Base-by-base conservation (phyloP, 2,797 vertebrate genomes). In the Esox masquinongy region DNA sequence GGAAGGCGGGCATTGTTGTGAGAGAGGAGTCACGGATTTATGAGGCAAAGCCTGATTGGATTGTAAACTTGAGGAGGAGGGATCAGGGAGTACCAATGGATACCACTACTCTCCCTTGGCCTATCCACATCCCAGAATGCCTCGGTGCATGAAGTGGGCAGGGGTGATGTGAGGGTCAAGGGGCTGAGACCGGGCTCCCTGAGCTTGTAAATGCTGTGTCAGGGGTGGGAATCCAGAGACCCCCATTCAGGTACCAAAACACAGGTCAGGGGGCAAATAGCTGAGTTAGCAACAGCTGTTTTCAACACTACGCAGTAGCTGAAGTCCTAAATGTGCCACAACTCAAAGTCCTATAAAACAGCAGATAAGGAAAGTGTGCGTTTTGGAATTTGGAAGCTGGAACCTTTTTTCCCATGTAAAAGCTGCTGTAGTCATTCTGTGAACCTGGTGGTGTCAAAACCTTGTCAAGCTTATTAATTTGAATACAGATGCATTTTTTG, bases 1-100 rank as follows among this genome's bases (percentile, higher is more conserved):
- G 93, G 97, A 97, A 94, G 91, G 88, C 79, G 77, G 19, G 83
- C 92, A 95, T 96, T 98, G 96, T 96, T 94, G 90, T 92, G 89
- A 89, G 90, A 94, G 93, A 96, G 93, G 92, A 85, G 84, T 79
- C 64, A 90, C 91, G 95, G 95, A 95, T 96, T 97, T 97, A 96
- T 95, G 95, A 95, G 92, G 73, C 90, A 72, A 82, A 84, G 90
- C 90, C 90, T 92, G 95, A 95, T 96, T 95, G 95, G 95, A 94
- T 93, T 95, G 92, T 97, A 96, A 98, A 97, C 90, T 90, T 88
- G 89, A 91, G 88, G 88, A 92, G 86, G 92, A 90, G 82, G 86
- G 84, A 82, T 90, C 83, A 91, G 92, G 87, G 82, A 61, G 56
- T 24, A 61, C n/a, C 56, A 11, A 61, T 26, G 53, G 53, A 56